Percentiles rank a stretch among this genome's conserved stretches.
These are phyloP conservation scores for Patella vulgata DNA, from an alignment of 1,140 invertebrate genomes.

Conservation along the genomic window DNA sequence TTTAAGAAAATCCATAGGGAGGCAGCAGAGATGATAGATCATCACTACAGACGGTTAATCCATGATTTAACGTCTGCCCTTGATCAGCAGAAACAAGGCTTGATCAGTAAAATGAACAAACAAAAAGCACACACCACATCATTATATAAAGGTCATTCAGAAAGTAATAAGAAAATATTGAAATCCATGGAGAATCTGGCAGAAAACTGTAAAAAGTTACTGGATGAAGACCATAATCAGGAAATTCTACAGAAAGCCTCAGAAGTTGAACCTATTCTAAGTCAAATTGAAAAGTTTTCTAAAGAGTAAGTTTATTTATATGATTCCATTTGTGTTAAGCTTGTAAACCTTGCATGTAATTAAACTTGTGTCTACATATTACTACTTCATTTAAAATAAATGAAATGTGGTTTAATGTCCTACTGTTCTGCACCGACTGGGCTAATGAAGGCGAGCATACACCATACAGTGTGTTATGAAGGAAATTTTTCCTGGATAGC, in stretches of 20 bases:
- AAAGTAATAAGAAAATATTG: constrained; percentile 27
- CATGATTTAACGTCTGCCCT: constrained; percentile 43
- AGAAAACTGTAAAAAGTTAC: constrained; percentile 41
- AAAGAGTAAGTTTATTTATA: constrained; percentile 36
- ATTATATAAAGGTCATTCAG: constrained; percentile 29
- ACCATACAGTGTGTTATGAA: too few species aligned
- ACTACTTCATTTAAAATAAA: too few species aligned
- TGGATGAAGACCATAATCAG: constrained; percentile 38
- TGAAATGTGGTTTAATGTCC: too few species aligned
- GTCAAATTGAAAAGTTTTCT: constrained; percentile 37
- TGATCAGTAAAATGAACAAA: constrained; percentile 28
- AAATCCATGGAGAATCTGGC: constrained; percentile 35
- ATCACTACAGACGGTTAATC: constrained; percentile 48
- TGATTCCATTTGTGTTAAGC: too few species aligned
- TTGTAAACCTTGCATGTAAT: too few species aligned
- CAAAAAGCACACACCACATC: constrained; percentile 24
- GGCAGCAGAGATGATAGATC: constrained; percentile 41
- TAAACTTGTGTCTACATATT: too few species aligned
- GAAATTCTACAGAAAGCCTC: constrained; percentile 40
- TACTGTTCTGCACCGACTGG: too few species aligned
- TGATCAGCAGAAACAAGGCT: constrained; percentile 35
- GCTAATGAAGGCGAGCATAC: too few species aligned
- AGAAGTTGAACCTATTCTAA: constrained; percentile 37
- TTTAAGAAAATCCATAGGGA: constrained; percentile 42
- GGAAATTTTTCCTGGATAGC: too few species aligned